These are phyloP conservation scores for Drosophila pachea DNA, from an alignment of 1,140 invertebrate genomes.

Conservation along the genomic window DNA sequence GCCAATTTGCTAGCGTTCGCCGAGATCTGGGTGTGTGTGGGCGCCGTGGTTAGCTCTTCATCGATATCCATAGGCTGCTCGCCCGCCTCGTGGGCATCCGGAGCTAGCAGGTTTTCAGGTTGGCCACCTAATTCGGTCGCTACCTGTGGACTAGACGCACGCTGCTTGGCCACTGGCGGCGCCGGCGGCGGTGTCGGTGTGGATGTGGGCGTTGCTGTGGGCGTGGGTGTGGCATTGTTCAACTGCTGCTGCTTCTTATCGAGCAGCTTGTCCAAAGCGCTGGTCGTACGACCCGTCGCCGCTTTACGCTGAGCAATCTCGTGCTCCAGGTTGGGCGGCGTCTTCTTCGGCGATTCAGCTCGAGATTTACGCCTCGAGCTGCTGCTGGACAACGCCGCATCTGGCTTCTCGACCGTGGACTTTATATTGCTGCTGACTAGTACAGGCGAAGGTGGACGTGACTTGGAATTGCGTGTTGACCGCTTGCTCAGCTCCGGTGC, in stretches of 20 bases:
- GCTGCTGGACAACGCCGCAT: too few species aligned
- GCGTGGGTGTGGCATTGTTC: slow-evolving; percentile 35
- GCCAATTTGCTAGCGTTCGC: slow-evolving; percentile 58
- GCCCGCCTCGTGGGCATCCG: slow-evolving; percentile 43
- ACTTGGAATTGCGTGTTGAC: slow-evolving; percentile 66
- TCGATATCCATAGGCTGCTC: slow-evolving; percentile 76
- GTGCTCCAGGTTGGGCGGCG: slow-evolving; percentile 57
- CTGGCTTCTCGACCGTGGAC: slow-evolving; percentile 39
- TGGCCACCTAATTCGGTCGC: too few species aligned
- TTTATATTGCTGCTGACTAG: background rate
- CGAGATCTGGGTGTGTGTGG: slow-evolving; percentile 66
- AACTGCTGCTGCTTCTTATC: slow-evolving; percentile 71
- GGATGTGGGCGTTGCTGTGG: slow-evolving; percentile 14
- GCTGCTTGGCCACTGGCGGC: background rate
- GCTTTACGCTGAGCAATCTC: slow-evolving; percentile 72
- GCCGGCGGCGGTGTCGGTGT: slow-evolving; percentile 9
- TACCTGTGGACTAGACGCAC: background rate
- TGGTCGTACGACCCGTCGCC: slow-evolving; percentile 51
- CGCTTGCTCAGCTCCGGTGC: slow-evolving; percentile 45
- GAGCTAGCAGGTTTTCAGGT: background rate
- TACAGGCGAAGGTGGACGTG: slow-evolving; percentile 53
- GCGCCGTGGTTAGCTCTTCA: slow-evolving; percentile 71
- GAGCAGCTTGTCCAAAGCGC: slow-evolving; percentile 68
- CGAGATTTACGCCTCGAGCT: slow-evolving; percentile 53
- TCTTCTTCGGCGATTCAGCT: slow-evolving; percentile 58